These are phyloP conservation scores for Acanthurus leucopareius DNA, from an alignment of 2,797 vertebrate species.

Conservation along the genomic window DNA sequence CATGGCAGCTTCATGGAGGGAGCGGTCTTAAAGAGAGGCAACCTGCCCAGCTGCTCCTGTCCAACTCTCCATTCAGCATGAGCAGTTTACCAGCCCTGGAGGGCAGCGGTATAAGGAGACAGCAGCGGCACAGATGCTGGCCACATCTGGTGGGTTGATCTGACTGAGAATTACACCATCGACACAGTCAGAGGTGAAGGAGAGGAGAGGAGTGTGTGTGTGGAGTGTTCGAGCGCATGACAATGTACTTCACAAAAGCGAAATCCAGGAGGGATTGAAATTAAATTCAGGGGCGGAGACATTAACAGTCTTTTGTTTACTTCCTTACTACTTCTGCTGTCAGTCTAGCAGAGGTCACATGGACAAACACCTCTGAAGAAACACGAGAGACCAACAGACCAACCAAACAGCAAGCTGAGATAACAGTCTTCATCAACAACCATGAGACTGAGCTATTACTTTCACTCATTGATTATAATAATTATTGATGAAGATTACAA, in stretches of 20 bases:
- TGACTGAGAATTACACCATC: slow-evolving; percentile 29
- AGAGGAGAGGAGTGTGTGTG: slow-evolving; percentile 1
- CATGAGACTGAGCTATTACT: too few relatives aligned
- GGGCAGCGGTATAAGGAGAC: slow-evolving; percentile 22
- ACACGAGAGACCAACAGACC: background rate
- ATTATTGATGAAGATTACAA: too few relatives aligned
- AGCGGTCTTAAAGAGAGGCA: slow-evolving; percentile 5
- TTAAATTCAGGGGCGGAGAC: slow-evolving; percentile 1
- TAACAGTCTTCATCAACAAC: too few relatives aligned
- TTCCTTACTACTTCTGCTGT: background rate
- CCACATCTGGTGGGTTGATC: slow-evolving; percentile 56
- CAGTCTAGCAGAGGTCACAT: background rate
- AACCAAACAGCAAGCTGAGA: too few relatives aligned
- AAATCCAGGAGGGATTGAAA: background rate
- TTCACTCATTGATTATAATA: too few relatives aligned
- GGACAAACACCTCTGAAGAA: background rate
- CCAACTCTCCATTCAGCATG: slow-evolving; percentile 34
- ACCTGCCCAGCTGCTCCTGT: slow-evolving; percentile 43
- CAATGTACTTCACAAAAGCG: slow-evolving; percentile 7
- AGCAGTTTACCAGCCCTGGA: slow-evolving; percentile 43
- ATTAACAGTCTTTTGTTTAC: background rate
- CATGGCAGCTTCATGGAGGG: slow-evolving; percentile 45
- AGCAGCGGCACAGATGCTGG: slow-evolving; percentile 54
- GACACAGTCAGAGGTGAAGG: slow-evolving; percentile 40
- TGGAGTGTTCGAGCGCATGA: slow-evolving; percentile 1